A percentile compares a stretch with the other conserved stretches of the same genome.
Evolutionary conservation across 2,888 invertebrate species (phyloP).

Genomic region (Notodonta dromedarius): DNA sequence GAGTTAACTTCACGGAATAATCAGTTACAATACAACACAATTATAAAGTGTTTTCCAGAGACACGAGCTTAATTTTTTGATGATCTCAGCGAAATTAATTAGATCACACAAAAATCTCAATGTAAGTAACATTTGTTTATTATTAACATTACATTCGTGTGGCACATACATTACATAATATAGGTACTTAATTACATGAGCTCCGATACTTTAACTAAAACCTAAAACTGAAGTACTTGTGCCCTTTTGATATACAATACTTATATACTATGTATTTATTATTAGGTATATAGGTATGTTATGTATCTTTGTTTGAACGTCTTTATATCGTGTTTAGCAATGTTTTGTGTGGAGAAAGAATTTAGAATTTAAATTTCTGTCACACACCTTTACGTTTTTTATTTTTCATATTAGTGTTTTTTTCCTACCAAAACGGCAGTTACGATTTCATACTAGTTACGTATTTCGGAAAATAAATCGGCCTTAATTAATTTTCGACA

Average conservation of each 20-base stretch:
- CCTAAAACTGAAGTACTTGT: constrained; percentile 73
- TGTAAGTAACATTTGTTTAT: constrained; percentile 28
- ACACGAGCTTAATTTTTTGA: not conserved
- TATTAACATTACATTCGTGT: constrained; percentile 44
- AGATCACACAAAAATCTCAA: constrained; percentile 62
- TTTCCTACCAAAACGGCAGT: too few relatives aligned
- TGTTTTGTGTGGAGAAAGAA: not conserved
- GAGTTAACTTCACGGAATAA: too few relatives aligned
- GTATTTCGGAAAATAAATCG: not conserved
- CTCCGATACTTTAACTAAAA: constrained; percentile 43
- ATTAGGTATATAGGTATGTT: constrained; percentile 7
- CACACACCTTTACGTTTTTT: too few relatives aligned
- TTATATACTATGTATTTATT: constrained; percentile 21
- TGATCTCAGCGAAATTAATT: constrained; percentile 41
- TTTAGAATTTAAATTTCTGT: not conserved
- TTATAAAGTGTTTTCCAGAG: too few relatives aligned
- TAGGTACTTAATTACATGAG: constrained; percentile 21
- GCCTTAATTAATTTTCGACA: constrained; percentile 8
- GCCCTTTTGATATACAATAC: constrained; percentile 54
- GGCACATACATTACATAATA: constrained; percentile 43
- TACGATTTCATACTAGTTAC: too few relatives aligned
- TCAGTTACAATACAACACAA: too few relatives aligned
- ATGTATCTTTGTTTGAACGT: constrained; percentile 28
- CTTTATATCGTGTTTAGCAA: constrained; percentile 20
- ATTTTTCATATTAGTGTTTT: too few relatives aligned